phyloP scores from a whole-genome alignment of 2,113 vertebrate species.

The Bostrychus sinensis region DNA sequence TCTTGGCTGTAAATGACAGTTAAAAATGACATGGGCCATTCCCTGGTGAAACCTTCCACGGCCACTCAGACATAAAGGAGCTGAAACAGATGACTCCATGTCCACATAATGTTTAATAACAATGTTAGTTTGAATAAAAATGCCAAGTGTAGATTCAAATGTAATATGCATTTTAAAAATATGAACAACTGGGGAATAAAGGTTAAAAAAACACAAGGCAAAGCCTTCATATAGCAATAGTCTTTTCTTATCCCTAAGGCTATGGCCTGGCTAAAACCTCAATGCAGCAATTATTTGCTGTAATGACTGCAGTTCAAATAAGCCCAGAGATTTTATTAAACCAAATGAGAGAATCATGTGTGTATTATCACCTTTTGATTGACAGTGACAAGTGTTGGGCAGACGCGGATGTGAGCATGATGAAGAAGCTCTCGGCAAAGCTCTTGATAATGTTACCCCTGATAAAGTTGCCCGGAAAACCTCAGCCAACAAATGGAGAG shows the following conservation, averaged over 20 bases:
- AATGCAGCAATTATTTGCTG: conserved; percentile 95
- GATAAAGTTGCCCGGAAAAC: conserved; percentile 94
- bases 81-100: conserved; percentile 94
- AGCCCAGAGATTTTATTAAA: conserved; percentile 99
- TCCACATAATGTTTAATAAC: conserved; percentile 99
- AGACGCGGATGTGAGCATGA: conserved; percentile 89
- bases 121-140: conserved; percentile 97
- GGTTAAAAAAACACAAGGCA: conserved; percentile 81
- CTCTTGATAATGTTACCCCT: conserved; percentile 97
- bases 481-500: conserved; percentile 89
- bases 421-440: conserved; percentile 92
- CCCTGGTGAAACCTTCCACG: conserved; percentile 90
- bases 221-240: conserved; percentile 93
- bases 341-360: conserved; percentile 99
- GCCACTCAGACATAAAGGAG: conserved; percentile 89
- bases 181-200: conserved; percentile 93
- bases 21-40: conserved; percentile 91
- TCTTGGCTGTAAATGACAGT: conserved; percentile 94
- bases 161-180: conserved; percentile 98
- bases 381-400: conserved; percentile 98
- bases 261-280: conserved; percentile 92
- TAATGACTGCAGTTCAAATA: conserved; percentile 98
- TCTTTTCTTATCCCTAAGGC: conserved; percentile 95
- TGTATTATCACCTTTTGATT: conserved; percentile 98
- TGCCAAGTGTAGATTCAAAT: conserved; percentile 92